These are phyloP conservation scores for Parnassius smintheus DNA, from an alignment of 2,888 invertebrate genomes.

Conservation along the genomic window DNA sequence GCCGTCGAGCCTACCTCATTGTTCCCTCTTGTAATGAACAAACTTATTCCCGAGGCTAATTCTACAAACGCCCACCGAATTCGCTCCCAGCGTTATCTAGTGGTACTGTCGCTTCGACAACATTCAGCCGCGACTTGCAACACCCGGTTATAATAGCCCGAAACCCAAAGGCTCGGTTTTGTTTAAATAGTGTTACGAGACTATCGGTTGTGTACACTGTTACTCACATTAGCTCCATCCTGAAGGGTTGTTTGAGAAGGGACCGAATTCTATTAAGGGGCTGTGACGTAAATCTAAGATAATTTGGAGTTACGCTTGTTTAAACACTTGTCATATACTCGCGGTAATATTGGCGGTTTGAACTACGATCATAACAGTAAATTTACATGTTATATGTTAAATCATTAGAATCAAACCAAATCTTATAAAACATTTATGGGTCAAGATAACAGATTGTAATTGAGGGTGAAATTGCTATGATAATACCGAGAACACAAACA, in stretches of 20 bases:
- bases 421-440: too few species aligned
- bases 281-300: conserved; percentile 34
- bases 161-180: conserved; percentile 68
- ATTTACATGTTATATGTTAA: not conserved
- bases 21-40: conserved; percentile 76
- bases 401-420: not conserved
- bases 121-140: conserved; percentile 46
- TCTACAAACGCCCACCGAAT: conserved; percentile 68
- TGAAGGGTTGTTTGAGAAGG: conserved; percentile 65
- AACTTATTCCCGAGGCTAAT: conserved; percentile 77
- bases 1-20: conserved; percentile 75
- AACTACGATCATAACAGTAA: conserved; percentile 2
- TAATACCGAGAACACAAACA: too few species aligned
- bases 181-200: conserved; percentile 68
- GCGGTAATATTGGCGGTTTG: conserved; percentile 20
- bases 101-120: conserved; percentile 51
- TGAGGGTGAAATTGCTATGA: too few species aligned
- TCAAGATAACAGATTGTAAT: too few species aligned
- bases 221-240: conserved; percentile 56
- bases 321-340: conserved; percentile 30
- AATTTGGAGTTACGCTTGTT: conserved; percentile 48
- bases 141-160: conserved; percentile 52
- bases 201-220: conserved; percentile 57
- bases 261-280: conserved; percentile 60
- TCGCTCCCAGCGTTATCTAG: conserved; percentile 64